These are phyloP conservation scores for Isichthys henryi DNA, from an alignment of 2,113 vertebrate genomes.

Conservation along the genomic window DNA sequence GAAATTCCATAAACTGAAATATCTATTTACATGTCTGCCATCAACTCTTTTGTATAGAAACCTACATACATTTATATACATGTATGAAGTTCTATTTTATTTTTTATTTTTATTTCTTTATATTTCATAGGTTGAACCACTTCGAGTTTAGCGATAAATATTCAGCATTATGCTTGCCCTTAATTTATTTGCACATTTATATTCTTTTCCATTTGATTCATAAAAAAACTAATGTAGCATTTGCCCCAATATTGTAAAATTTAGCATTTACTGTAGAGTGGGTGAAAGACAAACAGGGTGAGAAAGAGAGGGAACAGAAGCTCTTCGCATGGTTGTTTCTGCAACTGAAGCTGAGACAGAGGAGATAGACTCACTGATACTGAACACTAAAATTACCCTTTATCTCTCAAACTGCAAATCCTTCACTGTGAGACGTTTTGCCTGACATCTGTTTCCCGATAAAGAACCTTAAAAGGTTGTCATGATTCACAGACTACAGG, in stretches of 20 bases:
- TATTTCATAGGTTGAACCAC: neutral
- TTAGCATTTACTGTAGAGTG: neutral
- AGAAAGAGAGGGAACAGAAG: neutral
- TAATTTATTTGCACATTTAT: neutral
- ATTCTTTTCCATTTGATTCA: neutral
- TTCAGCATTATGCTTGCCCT: neutral
- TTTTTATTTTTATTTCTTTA: neutral
- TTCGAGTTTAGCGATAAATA: neutral
- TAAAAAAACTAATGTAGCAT: neutral
- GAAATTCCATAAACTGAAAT: neutral
- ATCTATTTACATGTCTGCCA: neutral
- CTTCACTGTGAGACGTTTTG: neutral
- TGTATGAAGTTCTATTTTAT: neutral
- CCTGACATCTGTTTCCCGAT: neutral
- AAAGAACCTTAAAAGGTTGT: neutral
- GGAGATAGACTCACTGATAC: neutral
- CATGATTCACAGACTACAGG: neutral
- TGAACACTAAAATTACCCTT: constrained; percentile 2
- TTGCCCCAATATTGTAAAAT: neutral
- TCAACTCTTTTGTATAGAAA: neutral
- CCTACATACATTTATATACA: neutral
- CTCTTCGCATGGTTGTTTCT: neutral
- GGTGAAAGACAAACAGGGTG: neutral
- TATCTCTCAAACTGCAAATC: neutral
- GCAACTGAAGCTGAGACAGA: neutral